A percentile compares a stretch with the other conserved stretches of the same genome.
These are phyloP conservation scores for Parambassis ranga DNA, from an alignment of 2,797 vertebrate species.

Conservation along the genomic window DNA sequence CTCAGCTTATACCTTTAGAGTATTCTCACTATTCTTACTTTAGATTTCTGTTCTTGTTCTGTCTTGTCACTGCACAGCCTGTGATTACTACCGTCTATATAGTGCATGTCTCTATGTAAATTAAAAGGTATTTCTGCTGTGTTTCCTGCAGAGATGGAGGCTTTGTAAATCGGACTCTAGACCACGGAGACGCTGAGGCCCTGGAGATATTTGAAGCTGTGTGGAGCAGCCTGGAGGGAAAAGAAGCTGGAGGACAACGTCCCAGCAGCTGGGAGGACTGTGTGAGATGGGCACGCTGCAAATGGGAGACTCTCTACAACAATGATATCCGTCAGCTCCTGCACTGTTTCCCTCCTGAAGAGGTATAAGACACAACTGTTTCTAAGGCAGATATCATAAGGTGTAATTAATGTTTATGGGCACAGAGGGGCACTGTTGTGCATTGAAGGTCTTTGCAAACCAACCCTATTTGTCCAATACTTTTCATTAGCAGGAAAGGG, in stretches of 20 bases:
- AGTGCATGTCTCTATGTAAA: neutral
- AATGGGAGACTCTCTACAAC: slow-evolving; percentile 84
- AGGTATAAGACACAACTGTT: slow-evolving; percentile 70
- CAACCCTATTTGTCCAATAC: neutral
- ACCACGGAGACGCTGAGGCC: slow-evolving; percentile 62
- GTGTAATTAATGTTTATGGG: slow-evolving; percentile 13
- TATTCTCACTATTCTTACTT: neutral
- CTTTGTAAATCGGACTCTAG: slow-evolving; percentile 65
- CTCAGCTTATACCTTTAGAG: no score
- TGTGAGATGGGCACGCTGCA: slow-evolving; percentile 83
- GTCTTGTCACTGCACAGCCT: neutral
- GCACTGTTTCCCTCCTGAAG: slow-evolving; percentile 74
- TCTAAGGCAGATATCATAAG: neutral
- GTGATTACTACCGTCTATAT: neutral
- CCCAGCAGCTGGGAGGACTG: slow-evolving; percentile 84
- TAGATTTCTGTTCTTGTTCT: neutral
- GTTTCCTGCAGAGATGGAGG: slow-evolving; percentile 70
- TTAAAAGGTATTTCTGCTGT: neutral
- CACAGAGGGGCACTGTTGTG: slow-evolving; percentile 53
- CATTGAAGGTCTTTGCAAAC: neutral
- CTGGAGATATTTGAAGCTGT: slow-evolving; percentile 75
- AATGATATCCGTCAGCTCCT: slow-evolving; percentile 82
- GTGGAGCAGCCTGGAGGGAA: slow-evolving; percentile 61
- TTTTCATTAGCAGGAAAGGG: neutral
- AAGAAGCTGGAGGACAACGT: slow-evolving; percentile 53